Base-by-base conservation (phyloP, 2,888 invertebrate species). In the Phrixothrix hirtus region DNA sequence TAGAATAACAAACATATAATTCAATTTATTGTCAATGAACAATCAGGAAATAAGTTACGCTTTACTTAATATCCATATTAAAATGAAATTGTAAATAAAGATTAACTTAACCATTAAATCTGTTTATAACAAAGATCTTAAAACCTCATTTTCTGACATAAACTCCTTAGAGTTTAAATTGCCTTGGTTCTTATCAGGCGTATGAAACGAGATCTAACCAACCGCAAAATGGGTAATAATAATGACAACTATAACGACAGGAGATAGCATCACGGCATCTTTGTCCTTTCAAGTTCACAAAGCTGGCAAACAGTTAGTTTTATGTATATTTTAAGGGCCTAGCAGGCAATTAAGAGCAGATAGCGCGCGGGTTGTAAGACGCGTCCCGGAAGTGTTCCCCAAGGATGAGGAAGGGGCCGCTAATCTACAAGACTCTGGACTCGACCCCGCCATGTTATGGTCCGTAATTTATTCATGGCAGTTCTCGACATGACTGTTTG, bases 381-480 rank as follows among this genome's bases (percentile, higher is more conserved):
- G 73, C 63, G 65, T 63, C 65, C 64, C 66, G 68, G 62, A 73
- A 73, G 71, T 71, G 73, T 69, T 73, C 73, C 72, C 73, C 62
- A 69, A 71, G 65, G 68, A 61, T 63, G 62, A 57, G 59, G 66
- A 60, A 67, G 68, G 59, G 58, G 58, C 55, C 67, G 59, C 66
- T 70, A 70, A 71, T 71, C 70, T 70, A 62, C 70, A 70, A 71
- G 71, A 69, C 70, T 70, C 69, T 62, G 61, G 67, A 61, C 65
- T 58, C 63, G 61, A 61, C 57, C 66, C 60, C 66, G 61, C 64
- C 67, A 62, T 62, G 66, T 67, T 67, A 66, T 62, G 61, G 66
- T 63, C 65, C 58, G 66, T 73, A 73, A 74, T 73, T 74, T 74
- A 74, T 74, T 74, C 74, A 74, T 73, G 72, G 71, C 71, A 65